phyloP scores from a whole-genome alignment of 2,888 invertebrate species.

The Andrena chrysosceles region DNA sequence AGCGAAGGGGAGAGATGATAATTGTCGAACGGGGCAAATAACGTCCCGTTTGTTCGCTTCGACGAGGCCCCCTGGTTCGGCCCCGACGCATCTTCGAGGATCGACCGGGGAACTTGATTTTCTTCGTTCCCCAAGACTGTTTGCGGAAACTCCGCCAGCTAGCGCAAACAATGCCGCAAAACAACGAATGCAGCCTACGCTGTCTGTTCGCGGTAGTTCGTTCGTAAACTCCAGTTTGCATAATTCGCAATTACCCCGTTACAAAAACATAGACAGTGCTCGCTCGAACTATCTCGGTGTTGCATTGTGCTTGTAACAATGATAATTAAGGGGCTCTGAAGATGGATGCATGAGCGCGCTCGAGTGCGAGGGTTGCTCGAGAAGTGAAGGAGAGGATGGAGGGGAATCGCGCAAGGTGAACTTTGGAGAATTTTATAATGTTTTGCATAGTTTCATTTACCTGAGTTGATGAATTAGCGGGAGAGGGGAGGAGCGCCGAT shows the following conservation, averaged over 20 bases:
- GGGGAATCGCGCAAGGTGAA: neutral
- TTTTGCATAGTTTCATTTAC: too few species aligned
- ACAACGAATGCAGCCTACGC: neutral
- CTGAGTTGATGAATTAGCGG: too few species aligned
- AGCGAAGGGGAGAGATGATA: neutral
- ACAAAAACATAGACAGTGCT: neutral
- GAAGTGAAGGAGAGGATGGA: neutral
- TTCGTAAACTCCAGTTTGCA: constrained; percentile 11
- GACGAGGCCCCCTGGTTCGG: neutral
- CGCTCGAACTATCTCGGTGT: neutral
- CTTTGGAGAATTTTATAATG: neutral
- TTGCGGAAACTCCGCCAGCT: constrained; percentile 10
- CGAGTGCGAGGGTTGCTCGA: neutral
- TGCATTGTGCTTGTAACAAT: neutral
- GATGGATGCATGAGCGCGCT: constrained; percentile 2
- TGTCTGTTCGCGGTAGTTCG: neutral
- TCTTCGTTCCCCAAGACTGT: constrained; percentile 13
- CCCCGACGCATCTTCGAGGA: neutral
- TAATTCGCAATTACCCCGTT: constrained; percentile 14
- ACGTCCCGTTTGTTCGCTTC: constrained; percentile 9
- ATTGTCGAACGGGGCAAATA: constrained; percentile 32
- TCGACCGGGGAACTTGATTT: constrained; percentile 30
- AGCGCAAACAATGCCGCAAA: constrained; percentile 24
- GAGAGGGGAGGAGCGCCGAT: too few species aligned
- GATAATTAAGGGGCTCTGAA: constrained; percentile 16